phyloP scores from a whole-genome alignment of 2,113 vertebrate species.

The Conger conger region DNA sequence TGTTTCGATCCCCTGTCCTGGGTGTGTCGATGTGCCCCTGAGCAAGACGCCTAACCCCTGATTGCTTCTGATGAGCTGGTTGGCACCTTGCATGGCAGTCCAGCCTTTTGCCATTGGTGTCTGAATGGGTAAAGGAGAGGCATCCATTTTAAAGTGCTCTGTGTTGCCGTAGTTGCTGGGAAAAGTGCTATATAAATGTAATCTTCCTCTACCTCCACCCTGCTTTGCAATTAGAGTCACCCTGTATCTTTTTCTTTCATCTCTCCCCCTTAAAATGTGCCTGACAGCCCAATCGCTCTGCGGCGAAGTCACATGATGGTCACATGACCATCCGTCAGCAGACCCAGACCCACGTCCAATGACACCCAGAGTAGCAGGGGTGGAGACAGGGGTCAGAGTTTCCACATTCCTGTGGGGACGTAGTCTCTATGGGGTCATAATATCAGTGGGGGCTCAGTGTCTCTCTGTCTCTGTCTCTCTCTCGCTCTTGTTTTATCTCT shows the following conservation, averaged over 20 bases:
- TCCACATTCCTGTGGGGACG: slow-evolving; percentile 51
- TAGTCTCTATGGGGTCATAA: slow-evolving; percentile 38
- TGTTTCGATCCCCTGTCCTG: too few relatives aligned
- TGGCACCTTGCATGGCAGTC: too few relatives aligned
- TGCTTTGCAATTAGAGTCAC: not conserved
- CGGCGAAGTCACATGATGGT: slow-evolving; percentile 11
- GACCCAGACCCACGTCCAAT: not conserved
- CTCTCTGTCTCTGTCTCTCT: not conserved
- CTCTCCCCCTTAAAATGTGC: not conserved
- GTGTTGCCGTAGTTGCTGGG: too few relatives aligned
- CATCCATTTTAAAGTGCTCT: too few relatives aligned
- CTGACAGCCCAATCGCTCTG: too few relatives aligned
- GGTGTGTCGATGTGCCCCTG: too few relatives aligned
- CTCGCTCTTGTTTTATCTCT: not conserved
- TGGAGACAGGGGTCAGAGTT: slow-evolving; percentile 42
- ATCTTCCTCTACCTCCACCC: slow-evolving; percentile 16
- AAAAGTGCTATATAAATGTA: too few relatives aligned
- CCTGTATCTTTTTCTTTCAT: not conserved
- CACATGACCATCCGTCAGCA: slow-evolving; percentile 12
- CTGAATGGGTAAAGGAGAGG: too few relatives aligned
- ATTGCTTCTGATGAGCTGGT: too few relatives aligned
- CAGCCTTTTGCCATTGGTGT: too few relatives aligned
- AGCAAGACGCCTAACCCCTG: too few relatives aligned
- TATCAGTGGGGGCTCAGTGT: slow-evolving; percentile 23
- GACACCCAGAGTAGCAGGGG: slow-evolving; percentile 12